These are phyloP conservation scores for Caenorhabditis sp. DNA, from an alignment of 2,888 invertebrate genomes.

Conservation along the genomic window DNA sequence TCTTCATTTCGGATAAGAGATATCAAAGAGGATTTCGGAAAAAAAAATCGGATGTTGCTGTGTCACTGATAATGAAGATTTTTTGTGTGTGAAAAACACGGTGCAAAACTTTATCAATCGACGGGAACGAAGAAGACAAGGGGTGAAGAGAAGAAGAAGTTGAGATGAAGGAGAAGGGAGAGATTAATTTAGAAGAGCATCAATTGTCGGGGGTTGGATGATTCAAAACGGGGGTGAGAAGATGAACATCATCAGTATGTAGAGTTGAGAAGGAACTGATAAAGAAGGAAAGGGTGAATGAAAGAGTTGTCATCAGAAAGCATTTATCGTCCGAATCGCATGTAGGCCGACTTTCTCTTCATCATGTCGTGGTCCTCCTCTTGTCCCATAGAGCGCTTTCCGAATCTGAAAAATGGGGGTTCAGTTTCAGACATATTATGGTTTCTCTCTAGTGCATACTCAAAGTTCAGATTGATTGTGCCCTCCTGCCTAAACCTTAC, in stretches of 20 bases:
- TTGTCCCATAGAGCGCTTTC: constrained; percentile 59
- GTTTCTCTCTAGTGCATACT: too few species aligned
- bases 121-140: constrained; percentile 21
- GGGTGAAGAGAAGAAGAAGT: neutral
- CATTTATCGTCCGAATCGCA: constrained; percentile 72
- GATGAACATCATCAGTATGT: constrained; percentile 49
- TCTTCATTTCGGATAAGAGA: constrained; percentile 40
- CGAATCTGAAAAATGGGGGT: constrained; percentile 51
- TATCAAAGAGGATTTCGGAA: neutral
- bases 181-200: constrained; percentile 2
- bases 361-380: constrained; percentile 70
- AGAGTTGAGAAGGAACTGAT: neutral
- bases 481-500: too few species aligned
- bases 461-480: too few species aligned
- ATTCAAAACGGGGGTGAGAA: neutral
- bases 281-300: constrained; percentile 5
- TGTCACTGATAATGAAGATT: neutral
- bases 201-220: constrained; percentile 4
- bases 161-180: neutral
- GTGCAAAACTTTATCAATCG: constrained; percentile 62
- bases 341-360: constrained; percentile 79
- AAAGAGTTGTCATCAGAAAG: constrained; percentile 1
- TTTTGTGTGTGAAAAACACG: constrained; percentile 50
- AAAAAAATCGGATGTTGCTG: constrained; percentile 7
- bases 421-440: neutral